Base-by-base conservation (phyloP, 2,797 vertebrate species). In the Natrix natrix region DNA sequence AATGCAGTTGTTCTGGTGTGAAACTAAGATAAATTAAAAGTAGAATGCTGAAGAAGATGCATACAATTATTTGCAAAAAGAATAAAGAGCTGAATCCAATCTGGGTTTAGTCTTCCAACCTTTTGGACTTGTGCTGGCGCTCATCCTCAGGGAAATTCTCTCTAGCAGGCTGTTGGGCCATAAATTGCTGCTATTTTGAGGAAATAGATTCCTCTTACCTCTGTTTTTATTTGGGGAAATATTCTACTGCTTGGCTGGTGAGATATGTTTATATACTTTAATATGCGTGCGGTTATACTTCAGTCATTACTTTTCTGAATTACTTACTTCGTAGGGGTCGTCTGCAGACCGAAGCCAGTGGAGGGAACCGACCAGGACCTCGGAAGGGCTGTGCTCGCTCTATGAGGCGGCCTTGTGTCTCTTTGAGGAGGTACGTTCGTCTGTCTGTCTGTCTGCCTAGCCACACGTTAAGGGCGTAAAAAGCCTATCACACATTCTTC, bases 301-400 rank as follows among this genome's bases (percentile, higher is more conserved):
- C 91, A 56, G 93, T 0, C 22, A 0, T 94, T 59, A 95, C 16
- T 93, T 96, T 94, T 92, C 93, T 7, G 83, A 95, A 37, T 37
- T 37, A 78, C 94, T 69, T 94, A 94, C 32, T 74, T 97, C 96
- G 26, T 93, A 99, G 99, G 99, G 99, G 92, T 99, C 99, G 1
- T 99, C 99, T 61, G 98, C 98, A 69, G 99, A 99, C 97, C 98
- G 99, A 88, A 99, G 98, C 96, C 99, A 99, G 94, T 99, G 99
- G 99, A 98, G 98, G 91, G 99, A 99, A 92, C 99, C 99, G 43
- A 99, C 98, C 0, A 98, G 99, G 91, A 98, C 98, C 0, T 96
- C 98, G 1, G 99, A 99, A 54, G 98, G 99, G 60, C 97, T 99
- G 6, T 99, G 99, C 93, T 99, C 99, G 0, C 95, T 99, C 37